Base-by-base conservation (phyloP, 2,888 invertebrate species). In the Cerastis leucographa region DNA sequence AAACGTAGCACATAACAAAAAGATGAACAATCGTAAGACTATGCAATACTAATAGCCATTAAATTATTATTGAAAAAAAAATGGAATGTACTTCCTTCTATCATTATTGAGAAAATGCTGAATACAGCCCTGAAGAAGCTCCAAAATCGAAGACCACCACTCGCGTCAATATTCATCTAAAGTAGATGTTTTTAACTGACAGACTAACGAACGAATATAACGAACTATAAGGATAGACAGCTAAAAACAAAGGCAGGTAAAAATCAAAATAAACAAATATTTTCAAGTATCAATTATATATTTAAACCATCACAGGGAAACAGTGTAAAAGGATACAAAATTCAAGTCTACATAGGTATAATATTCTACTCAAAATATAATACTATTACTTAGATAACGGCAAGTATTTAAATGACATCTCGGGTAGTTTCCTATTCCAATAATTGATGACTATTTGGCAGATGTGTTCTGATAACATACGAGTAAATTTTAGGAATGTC, bases 31-130 rank as follows among this genome's bases (percentile, higher is more conserved):
- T 78, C 80, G n/a, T 80, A 76, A 68, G 83, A 75, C 85, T 81
- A 87, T 85, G 86, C 67, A 78, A 84, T 83, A 87, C 11, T 62
- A 87, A 88, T 84, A 88, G 88, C 44, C 82, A 64, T 73, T 71
- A 71, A 86, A 80, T 71, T 62, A 51, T 64, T 71, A 29, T 72
- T 73, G 76, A 81, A 83, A 85, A 80, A 76, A 72, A 74, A 88
- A 85, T 90, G 86, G 87, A 89, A 91, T 89, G 78, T 92, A 91
- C 89, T 92, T 91, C 88, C 90, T 91, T 88, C 89, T 86, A 81
- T 78, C 3, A 56, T 61, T 68, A 78, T 69, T 46, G 62, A 80
- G 81, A 85, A 78, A 71, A 78, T 84, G 77, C 78, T 85, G 74
- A 78, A 75, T 71, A 77, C 78, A 83, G 81, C 84, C 56, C 73